Evolutionary conservation across 2,888 invertebrate species (phyloP), one percentile per base, ranked within the genome.

Genomic region (Parthenolecanium corni): DNA sequence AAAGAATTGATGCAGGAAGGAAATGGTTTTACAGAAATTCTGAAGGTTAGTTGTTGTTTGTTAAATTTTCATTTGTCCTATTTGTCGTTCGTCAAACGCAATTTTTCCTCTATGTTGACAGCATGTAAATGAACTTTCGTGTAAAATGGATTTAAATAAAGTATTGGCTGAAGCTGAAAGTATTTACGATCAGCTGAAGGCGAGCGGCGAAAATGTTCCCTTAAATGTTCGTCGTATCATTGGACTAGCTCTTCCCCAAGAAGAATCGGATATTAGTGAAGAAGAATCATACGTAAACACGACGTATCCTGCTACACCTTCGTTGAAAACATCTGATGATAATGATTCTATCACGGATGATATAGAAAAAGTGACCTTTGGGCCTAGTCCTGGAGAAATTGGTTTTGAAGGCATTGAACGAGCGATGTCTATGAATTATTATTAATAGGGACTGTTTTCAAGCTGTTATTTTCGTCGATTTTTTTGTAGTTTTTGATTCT

Each of bases 81-180:
- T 2, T 14, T 21, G 9, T 9, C 11, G 20, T 38, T 21, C 25
- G 36, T 38, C 18, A 4, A 56, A 11, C n/a, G 18, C 2, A 20
- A 40, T 62, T 14, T 57, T 52, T 53, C 3, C 46, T 20, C 42
- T 56, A 9, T 65, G n/a, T 69, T 80, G 79, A 11, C 76, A 93
- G 91, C 94, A 97, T 72, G 87, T 97, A 66, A 98, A 98, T 76
- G 96, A 97, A 73, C 76, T 97, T 67, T 88, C 91, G 12, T 83
- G 89, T 73, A 82, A 85, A 67, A 83, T 97, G 53, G 85, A 94
- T 71, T 78, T 97, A 9, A 84, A 87, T 65, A 80, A 82, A 67
- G 86, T 87, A 53, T 75, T 97, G 23, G 84, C 85, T 69, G 82
- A 84, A 65, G 95, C 96, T 0, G 96, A 97, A 75, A 89, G 89